Base-by-base conservation (phyloP, 2,113 vertebrate species). In the Microcebus tavaratra region DNA sequence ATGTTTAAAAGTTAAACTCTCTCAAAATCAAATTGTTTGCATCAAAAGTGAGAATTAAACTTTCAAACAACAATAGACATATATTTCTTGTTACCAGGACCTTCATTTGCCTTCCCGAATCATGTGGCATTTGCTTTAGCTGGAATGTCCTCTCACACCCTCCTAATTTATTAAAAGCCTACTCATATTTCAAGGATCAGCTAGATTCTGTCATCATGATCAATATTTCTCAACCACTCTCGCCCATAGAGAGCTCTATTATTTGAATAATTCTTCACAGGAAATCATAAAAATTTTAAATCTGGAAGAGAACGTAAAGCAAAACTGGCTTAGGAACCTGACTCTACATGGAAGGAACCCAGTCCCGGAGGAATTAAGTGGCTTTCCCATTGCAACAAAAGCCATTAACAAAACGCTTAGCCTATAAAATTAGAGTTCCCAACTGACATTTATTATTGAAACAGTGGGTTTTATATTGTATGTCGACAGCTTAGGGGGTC, bases 161-260 rank as follows among this genome's bases (percentile, higher is more conserved):
- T 72, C 20, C 45, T 39, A 61, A 36, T 55, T 82, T 72, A 57
- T 34, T 50, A 65, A 29, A 29, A 20, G 45, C 45, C 45, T 34
- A 8, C 14, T 63, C 36, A 29, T 23, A 88, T 94, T 57, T 88
- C 15, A 72, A 50, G 8, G 31, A 36, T 83, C 70, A 95, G 68
- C 11, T 1, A 57, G 4, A 1, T 42, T 20, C 7, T 3, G 0
- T 42, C 25, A 67, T 50, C 53, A 25, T 4, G 45, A 36, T 3
- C 21, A 18, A 27, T 57, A 57, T 79, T 45, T 50, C 27, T 15
- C n/a, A 79, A 70, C 1, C 1, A 5, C 2, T 39, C 9, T 72
- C 31, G 70, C 23, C 31, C n/a, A 91, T 39, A 76, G 36, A 88
- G 34, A 75, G 15, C 29, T 36, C 21, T 75, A 12, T 55, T 70